A percentile compares a stretch with the other conserved stretches of the same genome.
Conservation (phyloP, 2,113 vertebrate genomes). For the Corvus hawaiiensis region DNA sequence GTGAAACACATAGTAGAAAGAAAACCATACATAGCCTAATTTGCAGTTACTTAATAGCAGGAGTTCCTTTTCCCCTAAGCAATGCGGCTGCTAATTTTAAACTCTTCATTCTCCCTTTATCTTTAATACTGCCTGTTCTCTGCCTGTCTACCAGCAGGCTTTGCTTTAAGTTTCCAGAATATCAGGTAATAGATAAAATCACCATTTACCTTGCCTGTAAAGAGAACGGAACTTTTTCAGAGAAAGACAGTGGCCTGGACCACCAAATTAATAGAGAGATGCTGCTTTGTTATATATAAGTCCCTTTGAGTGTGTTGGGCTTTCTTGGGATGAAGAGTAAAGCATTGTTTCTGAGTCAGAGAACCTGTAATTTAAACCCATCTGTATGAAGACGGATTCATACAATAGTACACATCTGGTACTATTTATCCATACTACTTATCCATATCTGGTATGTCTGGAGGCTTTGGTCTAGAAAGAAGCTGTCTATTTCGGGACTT, state of each 20-base stretch:
- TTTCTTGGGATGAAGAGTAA: neutral
- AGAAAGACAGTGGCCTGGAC: neutral
- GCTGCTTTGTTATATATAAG: neutral
- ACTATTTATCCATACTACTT: neutral
- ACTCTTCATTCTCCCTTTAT: neutral
- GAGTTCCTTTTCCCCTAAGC: neutral
- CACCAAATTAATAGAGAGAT: neutral
- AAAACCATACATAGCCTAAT: neutral
- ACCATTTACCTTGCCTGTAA: neutral
- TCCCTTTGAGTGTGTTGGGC: neutral
- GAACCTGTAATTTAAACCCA: neutral
- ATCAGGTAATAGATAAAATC: neutral
- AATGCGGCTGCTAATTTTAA: neutral
- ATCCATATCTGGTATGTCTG: neutral
- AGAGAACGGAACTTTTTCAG: neutral
- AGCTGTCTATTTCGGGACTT: neutral
- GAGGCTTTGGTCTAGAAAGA: neutral
- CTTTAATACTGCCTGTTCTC: neutral
- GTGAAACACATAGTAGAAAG: neutral
- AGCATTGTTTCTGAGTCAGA: neutral
- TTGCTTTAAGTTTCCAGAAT: neutral
- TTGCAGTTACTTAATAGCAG: neutral
- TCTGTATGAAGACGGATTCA: neutral
- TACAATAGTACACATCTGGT: neutral
- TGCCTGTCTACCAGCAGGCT: neutral